Evolutionary conservation across 2,888 invertebrate species (phyloP), one percentile per base, ranked within the genome.

Genomic region (Plemyria rubiginata): DNA sequence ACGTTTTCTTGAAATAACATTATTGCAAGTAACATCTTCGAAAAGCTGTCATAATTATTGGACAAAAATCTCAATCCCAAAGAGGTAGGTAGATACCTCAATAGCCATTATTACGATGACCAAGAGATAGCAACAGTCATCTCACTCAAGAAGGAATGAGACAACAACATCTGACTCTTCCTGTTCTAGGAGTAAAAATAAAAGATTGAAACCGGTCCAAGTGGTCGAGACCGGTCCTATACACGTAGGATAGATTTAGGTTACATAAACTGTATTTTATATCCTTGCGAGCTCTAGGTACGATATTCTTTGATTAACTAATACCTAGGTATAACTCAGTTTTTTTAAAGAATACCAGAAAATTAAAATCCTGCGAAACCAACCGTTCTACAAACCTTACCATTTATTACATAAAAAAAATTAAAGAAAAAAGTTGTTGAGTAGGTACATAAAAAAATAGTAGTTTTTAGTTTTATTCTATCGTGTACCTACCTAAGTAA

Each of bases 121-220:
- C 45, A 45, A 13, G 53, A 64, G 55, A 60, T 38, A 36, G 52
- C 41, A 28, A 52, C 13, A 55, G 13, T 40, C 38, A 13, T 48
- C 36, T 40, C 9, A n/a, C 51, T n/a, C 8, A 0, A 51, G 50
- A 60, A 22, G 7, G 22, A 46, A 50, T 1, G 40, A 52, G 56
- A 60, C 32, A 53, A 45, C 15, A 48, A n/a, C 15, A 54, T 28
- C 64, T 32, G 45, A 36, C 49, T 65, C 60, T 65, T 65, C 64
- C 64, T 65, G 60, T 65, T 65, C 60, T 65, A 65, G 53, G 59
- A 64, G 60, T 60, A 60, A 65, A 65, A 65, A 65, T 65, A 65
- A 65, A 55, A 53, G 56, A 53, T 2, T 22, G 4, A 13, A 64
- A 64, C 64, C 38, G 43, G 60, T 56, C 49, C 36, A n/a, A 45